Base-by-base conservation (phyloP, 2,888 invertebrate species). In the Rhingia rostrata region DNA sequence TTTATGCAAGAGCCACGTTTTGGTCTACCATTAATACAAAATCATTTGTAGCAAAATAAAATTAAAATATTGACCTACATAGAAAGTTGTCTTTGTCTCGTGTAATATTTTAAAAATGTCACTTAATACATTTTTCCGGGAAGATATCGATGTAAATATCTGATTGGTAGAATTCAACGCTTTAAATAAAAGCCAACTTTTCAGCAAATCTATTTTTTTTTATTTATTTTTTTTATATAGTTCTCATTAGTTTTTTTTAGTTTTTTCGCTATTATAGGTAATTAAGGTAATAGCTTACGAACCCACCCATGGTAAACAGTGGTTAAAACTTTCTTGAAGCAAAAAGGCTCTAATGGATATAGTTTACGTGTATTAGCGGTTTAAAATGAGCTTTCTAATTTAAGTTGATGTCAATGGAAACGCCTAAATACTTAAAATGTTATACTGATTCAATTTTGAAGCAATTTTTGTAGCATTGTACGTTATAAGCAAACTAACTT, bases 401-500 rank as follows among this genome's bases (percentile, higher is more conserved):
- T 32, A 53, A 53, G 12, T 37, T 35, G 3, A 12, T 12, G 7
- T 4, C 56, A 12, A 56, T 37, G 35, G 14, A 12, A 3, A 56
- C 56, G n/a, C 12, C 56, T n/a, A 37, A 37, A 6, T 37, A 56
- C 37, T 35, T 37, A 39, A 37, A 35, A 14, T 35, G n/a, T 6
- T 56, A 6, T 7, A 12, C n/a, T 60, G 41, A 30, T 41, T 41
- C 58, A 41, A 22, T 60, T 14, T 10, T 7, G 41, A 60, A 60
- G n/a, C 58, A 60, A n/a, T 9, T 41, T n/a, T 10, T 10, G n/a
- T 14, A 41, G 6, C 41, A 41, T 41, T 39, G 10, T 3, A 9
- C 10, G 39, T 41, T 10, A 7, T 7, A 3, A 32, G 4, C 3
- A 32, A 60, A 60, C 12, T 45, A 45, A 6, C 14, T 43, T 10